These are phyloP conservation scores for Halcyon malimbica DNA, from an alignment of 2,113 vertebrate genomes.

Conservation along the genomic window DNA sequence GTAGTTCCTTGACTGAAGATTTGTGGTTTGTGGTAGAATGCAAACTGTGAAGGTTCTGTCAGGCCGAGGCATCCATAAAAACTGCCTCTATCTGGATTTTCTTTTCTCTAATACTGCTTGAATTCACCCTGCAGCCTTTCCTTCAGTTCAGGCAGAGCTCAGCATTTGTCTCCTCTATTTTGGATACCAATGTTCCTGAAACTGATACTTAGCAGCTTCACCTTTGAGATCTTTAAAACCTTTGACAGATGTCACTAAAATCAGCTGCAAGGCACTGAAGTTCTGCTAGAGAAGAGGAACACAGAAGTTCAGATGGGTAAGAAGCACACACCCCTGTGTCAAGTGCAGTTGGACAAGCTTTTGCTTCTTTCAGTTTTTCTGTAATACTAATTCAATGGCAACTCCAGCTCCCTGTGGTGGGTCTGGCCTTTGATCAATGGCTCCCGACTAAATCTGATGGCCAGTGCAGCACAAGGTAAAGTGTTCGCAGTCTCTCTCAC, in stretches of 20 bases:
- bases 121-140: not conserved
- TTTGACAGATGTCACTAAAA: not conserved
- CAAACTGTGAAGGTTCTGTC: not conserved
- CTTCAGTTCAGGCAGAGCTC: not conserved
- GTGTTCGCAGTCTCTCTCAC: fast-evolving
- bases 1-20: not conserved
- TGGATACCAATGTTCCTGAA: not conserved
- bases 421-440: not conserved
- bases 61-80: not conserved
- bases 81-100: not conserved
- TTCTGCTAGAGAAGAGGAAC: not conserved
- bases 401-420: fast-evolving
- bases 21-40: not conserved
- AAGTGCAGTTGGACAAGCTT: not conserved
- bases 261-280: not conserved
- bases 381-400: not conserved
- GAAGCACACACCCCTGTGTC: fast-evolving
- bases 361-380: not conserved
- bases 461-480: not conserved
- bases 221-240: not conserved
- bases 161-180: not conserved
- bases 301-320: not conserved
- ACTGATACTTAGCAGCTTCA: not conserved
- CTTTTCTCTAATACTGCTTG: not conserved
- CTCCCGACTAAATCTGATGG: not conserved